phyloP scores from a whole-genome alignment of 1,140 invertebrate species.

The Plodia interpunctella region DNA sequence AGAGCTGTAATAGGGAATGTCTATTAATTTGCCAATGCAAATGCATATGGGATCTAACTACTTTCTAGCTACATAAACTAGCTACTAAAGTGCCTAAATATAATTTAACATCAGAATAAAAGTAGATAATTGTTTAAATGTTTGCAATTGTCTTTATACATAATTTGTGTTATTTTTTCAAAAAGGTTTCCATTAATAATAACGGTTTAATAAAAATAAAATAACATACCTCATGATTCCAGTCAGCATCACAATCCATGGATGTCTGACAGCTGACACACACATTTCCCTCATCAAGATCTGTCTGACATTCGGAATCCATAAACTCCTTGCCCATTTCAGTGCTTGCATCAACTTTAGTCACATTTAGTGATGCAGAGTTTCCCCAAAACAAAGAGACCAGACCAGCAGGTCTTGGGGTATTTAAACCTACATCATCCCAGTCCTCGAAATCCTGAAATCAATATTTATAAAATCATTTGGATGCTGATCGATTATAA shows the following conservation, averaged over 20 bases:
- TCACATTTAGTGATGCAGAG: slow-evolving; percentile 31
- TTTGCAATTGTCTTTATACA: background rate
- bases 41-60: background rate
- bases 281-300: slow-evolving; percentile 52
- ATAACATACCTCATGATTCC: slow-evolving; percentile 62
- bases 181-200: too few species aligned
- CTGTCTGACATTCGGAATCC: slow-evolving; percentile 63
- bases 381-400: slow-evolving; percentile 86
- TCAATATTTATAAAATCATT: slow-evolving; percentile 9
- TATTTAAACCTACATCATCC: slow-evolving; percentile 95
- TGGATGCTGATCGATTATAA: too few species aligned
- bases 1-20: slow-evolving; percentile 37
- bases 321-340: slow-evolving; percentile 28
- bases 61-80: background rate
- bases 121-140: too few species aligned
- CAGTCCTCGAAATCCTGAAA: slow-evolving; percentile 93
- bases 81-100: background rate
- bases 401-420: slow-evolving; percentile 87
- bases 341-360: slow-evolving; percentile 45
- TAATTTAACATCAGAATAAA: too few species aligned
- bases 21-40: slow-evolving; percentile 2
- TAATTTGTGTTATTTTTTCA: too few species aligned
- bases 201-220: too few species aligned
- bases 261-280: slow-evolving; percentile 63
- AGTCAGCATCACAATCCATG: slow-evolving; percentile 54